Base-by-base conservation (phyloP, 2,797 vertebrate species). In the Vipera latastei region DNA sequence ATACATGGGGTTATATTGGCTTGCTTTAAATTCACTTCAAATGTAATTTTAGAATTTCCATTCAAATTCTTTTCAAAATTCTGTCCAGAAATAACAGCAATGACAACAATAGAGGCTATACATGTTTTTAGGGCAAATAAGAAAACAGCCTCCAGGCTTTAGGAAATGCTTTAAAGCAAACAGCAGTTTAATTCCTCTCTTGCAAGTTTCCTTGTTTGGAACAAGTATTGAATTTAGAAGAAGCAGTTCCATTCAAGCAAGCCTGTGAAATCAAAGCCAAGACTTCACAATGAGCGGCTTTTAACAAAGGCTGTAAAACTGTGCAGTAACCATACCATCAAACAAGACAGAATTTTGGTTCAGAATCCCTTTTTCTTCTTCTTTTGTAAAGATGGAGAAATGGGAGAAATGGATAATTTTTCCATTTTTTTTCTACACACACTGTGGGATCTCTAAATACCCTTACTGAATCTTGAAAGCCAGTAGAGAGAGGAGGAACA, bases 261-360 rank as follows among this genome's bases (percentile, higher is more conserved):
- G 56, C 13, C n/a, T 73, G 12, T 65, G 91, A 95, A 95, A 93
- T 95, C 93, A 95, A 91, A 96, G 83, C 78, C 91, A 86, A 83
- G 2, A 32, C 60, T 94, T 85, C 20, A 91, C 92, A 94, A 93
- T 89, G 91, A 93, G 69, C 51, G 88, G 57, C 18, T 63, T 96
- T 96, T 93, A 92, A 87, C 86, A 12, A 78, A 92, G 61, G 90
- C 83, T 63, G 92, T 89, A 44, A 91, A 90, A 93, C 78, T 53
- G 51, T 56, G 87, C 93, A 88, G 22, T 88, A 78, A 90, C 13
- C 16, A 83, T 90, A 60, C 88, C 63, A 13, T 78, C 69, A 2
- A 9, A 60, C 69, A 92, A 73, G 92, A 91, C 32, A 91, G 59
- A 91, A 56, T 89, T 25, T 2, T 18, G 88, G 14, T 18, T 93